phyloP scores from a whole-genome alignment of 2,888 invertebrate genomes.

The Noctua janthe region DNA sequence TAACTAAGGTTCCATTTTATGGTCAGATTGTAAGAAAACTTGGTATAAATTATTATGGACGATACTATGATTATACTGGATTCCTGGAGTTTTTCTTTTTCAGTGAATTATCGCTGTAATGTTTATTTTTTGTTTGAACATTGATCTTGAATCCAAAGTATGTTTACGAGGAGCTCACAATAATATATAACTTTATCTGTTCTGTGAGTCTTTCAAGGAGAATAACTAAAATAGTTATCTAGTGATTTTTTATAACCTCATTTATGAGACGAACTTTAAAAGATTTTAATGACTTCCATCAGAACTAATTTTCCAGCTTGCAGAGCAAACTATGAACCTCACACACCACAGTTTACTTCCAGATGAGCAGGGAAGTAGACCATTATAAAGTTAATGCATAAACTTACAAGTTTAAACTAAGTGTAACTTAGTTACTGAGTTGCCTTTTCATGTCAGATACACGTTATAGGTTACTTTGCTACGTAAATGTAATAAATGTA shows the following conservation, averaged over 20 bases:
- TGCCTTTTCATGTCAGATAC: not conserved
- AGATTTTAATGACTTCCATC: not conserved
- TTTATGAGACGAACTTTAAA: not conserved
- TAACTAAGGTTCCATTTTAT: conserved; percentile 58
- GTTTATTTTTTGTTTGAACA: conserved; percentile 46
- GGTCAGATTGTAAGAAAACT: conserved; percentile 62
- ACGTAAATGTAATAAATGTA: conserved; percentile 4
- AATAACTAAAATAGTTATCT: not conserved
- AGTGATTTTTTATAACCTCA: not conserved
- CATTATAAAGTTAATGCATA: conserved; percentile 46
- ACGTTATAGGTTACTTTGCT: not conserved
- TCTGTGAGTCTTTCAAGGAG: not conserved
- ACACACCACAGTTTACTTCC: not conserved
- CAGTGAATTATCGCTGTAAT: conserved; percentile 45
- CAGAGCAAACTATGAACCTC: not conserved
- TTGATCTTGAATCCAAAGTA: conserved; percentile 55
- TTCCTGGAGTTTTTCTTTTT: conserved; percentile 53
- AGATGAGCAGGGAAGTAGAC: conserved; percentile 28
- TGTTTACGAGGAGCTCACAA: conserved; percentile 35
- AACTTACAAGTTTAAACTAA: conserved; percentile 36
- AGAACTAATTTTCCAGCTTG: not conserved
- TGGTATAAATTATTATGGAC: conserved; percentile 54
- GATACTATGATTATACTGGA: conserved; percentile 61
- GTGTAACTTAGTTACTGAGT: conserved; percentile 22
- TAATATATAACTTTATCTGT: conserved; percentile 34